Base-by-base conservation (phyloP, 35 echinoderm and acorn worm genomes). In the Heliocidaris erythrogramma region DNA sequence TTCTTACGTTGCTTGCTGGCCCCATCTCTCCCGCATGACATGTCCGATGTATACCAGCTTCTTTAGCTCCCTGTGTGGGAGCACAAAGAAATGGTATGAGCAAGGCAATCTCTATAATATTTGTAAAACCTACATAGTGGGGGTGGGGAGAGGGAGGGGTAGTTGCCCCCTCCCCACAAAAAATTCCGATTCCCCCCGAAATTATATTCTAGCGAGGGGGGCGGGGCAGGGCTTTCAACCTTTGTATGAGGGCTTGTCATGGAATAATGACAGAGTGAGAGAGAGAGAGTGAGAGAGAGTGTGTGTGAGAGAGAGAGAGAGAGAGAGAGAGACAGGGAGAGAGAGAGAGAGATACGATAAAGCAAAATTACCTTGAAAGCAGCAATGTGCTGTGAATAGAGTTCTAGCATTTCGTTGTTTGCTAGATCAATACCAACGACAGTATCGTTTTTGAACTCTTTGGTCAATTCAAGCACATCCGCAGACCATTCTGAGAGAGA, bases 11-110 rank as follows among this genome's bases (percentile, higher is more conserved):
- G 14, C 85, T 6, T 21, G 96, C 92, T 30, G 97, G 92, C 21
- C 97, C 97, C 7, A 53, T 50, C 88, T 97, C 97, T 65, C 97
- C 97, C 13, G 97, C 97, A 95, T 97, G 97, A 52, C 85, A 71
- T 85, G 97, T 96, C 13, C 97, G 93, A 53, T 96, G 93, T 29
- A 97, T 95, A 53, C 94, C 85, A 31, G 48, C 86, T 21, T 92
- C 42, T 47, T 93, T 30, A 49, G 97, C 97, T 93, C 94, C 94
- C 97, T 97, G 85, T 0, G 21, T 27, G 65, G n/a, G n/a, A 42
- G 35, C 35, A 42, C 35, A 42, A 42, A 42, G 35, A 42, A 42
- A n/a, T n/a, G n/a, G n/a, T n/a, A n/a, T n/a, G n/a, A 42, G 35
- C 35, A 3, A 42, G 35, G 35, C 3, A 42, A 1, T 42, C 3